Evolutionary conservation across 2,113 vertebrate species (phyloP), one percentile per base, ranked within the genome.

Genomic region (Oplegnathus fasciatus): DNA sequence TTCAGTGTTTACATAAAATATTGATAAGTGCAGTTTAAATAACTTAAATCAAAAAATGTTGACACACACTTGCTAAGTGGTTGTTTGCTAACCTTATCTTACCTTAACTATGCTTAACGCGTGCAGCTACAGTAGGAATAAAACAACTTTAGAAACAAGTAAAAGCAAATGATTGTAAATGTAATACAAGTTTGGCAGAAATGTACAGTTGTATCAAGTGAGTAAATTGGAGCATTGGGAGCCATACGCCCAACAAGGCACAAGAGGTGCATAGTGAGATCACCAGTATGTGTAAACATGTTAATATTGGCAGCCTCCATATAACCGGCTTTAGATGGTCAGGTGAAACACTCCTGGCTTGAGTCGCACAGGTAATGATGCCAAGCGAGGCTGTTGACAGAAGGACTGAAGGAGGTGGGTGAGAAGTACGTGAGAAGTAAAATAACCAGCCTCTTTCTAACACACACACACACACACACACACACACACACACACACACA

Each of bases 371-470:
- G 66, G 89, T 82, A 82, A 89, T 65, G 65, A 74, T 73, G 89
- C 82, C 78, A 60, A 70, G 78, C 40, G 9, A 73, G 57, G 76
- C 68, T 80, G 80, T 5, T 74, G 88, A 89, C 91, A 88, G 89
- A 83, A 66, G 73, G 72, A 70, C 72, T 75, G 82, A 87, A 81
- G 85, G 75, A 77, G 71, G 84, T 26, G 30, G 75, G 78, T 81
- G 65, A 82, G 77, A 79, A 71, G 48, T 85, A 84, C 52, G 58
- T 78, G 78, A 88, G 69, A 40, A 79, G 85, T 89, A 73, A 87
- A 88, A 91, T 84, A 91, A 79, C 75, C 82, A 79, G n/a, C 37
- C 9, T 28, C 42, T 74, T 57, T 71, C 76, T 68, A 26, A 83
- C 42, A 44, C 34, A 34, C n/a, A 7, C 57, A 42, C 30, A 80